These are phyloP conservation scores for Cheilosia urbana DNA, from an alignment of 2,888 invertebrate species.

Conservation along the genomic window DNA sequence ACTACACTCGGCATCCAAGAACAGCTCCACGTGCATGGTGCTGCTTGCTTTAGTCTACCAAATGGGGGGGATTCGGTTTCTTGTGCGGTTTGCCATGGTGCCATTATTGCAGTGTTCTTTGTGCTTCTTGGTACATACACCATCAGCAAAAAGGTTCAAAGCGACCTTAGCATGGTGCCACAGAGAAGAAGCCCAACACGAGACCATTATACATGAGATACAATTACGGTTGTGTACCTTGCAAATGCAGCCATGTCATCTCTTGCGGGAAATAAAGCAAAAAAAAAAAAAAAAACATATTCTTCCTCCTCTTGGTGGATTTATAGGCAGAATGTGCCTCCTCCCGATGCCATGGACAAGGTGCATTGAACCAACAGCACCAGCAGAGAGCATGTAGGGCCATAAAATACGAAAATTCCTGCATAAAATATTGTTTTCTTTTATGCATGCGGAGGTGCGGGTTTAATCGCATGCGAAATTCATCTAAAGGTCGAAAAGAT, in stretches of 20 bases:
- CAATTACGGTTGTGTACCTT: conserved; percentile 59
- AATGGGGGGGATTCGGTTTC: conserved; percentile 36
- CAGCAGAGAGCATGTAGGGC: conserved; percentile 43
- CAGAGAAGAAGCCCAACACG: conserved; percentile 53
- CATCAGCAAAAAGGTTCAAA: conserved; percentile 55
- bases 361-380: conserved; percentile 60
- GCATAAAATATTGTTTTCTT: conserved; percentile 47
- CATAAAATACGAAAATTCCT: conserved; percentile 48
- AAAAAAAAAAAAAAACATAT: conserved; percentile 35
- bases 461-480: conserved; percentile 65
- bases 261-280: conserved; percentile 23
- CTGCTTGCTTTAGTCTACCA: conserved; percentile 46
- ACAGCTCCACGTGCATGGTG: neutral
- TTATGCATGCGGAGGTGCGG: conserved; percentile 27
- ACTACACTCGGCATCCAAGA: conserved; percentile 18
- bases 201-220: conserved; percentile 52
- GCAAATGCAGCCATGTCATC: conserved; percentile 70
- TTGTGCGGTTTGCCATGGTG: conserved; percentile 18
- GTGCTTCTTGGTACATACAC: conserved; percentile 34
- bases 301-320: conserved; percentile 62
- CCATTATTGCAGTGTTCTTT: conserved; percentile 62
- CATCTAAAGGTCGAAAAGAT: conserved; percentile 60
- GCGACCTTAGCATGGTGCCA: conserved; percentile 58
- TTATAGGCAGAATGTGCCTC: conserved; percentile 29
- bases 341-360: conserved; percentile 23